Base-by-base conservation (phyloP, 2,113 vertebrate species). In the Cacatua alba region DNA sequence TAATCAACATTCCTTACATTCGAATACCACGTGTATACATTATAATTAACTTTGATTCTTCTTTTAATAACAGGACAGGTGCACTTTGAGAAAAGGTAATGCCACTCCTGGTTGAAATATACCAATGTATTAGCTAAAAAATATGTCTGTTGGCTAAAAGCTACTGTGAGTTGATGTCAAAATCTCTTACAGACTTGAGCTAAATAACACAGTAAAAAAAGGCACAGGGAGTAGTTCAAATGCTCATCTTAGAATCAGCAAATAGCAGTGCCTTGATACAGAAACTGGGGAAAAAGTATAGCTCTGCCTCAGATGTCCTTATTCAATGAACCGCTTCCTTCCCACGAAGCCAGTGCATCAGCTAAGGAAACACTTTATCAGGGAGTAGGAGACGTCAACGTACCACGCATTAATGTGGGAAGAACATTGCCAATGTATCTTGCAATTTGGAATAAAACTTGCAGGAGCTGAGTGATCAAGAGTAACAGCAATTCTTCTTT, bases 101-200 rank as follows among this genome's bases (percentile, higher is more conserved):
- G n/a, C 18, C 0, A 7, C 28, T 29, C 25, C n/a, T 3, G 7
- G 25, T 25, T 2, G 1, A 53, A 68, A 35, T 19, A 9, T 5
- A 25, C 1, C 11, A 3, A 10, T 10, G 12, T 12, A 8, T 48
- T 18, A 35, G 26, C 29, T 19, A 39, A 51, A 71, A 80, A 37
- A 21, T 8, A 10, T 1, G 7, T 53, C 17, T 53, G 0, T 26
- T 24, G 31, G 19, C 28, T 72, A 39, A 49, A 52, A 57, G 28
- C 13, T 77, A 2, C 29, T 9, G 57, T 11, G n/a, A 49, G 57
- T 5, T 37, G n/a, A 68, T 37, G 37, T 29, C 35, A 51, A 67
- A 53, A 67, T 13, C 17, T 55, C 60, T 49, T 31, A 20, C 1
- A 57, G 68, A 11, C 35, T 12, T 49, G 52, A 62, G 51, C 59